phyloP scores from a whole-genome alignment of 1,140 invertebrate genomes.

The Rhagoletis zephyria region DNA sequence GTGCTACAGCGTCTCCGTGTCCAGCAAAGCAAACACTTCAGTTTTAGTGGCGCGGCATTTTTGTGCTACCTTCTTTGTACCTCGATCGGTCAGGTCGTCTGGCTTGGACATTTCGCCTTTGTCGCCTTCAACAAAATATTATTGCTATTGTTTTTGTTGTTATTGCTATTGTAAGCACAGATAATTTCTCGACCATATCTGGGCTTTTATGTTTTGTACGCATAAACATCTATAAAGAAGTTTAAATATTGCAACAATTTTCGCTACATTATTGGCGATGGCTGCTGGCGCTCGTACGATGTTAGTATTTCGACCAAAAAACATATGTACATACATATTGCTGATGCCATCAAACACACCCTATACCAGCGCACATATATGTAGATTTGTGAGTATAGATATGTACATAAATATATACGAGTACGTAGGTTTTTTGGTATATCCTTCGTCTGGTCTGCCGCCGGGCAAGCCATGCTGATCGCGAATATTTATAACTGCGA shows the following conservation, averaged over 20 bases:
- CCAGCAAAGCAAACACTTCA: background rate
- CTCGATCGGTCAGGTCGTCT: background rate
- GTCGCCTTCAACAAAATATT: slow-evolving; percentile 29
- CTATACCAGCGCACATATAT: background rate
- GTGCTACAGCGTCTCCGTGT: background rate
- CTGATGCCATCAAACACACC: slow-evolving; percentile 34
- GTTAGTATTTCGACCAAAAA: slow-evolving; percentile 2
- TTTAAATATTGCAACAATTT: slow-evolving; percentile 38
- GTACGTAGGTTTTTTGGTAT: background rate
- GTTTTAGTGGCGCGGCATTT: slow-evolving; percentile 8
- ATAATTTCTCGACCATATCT: background rate
- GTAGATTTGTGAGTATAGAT: background rate
- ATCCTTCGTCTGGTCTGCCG: background rate
- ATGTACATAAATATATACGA: background rate
- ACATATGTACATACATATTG: background rate
- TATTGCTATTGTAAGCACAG: background rate
- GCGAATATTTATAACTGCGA: slow-evolving; percentile 43
- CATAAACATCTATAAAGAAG: slow-evolving; percentile 12
- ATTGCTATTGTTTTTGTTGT: slow-evolving; percentile 1
- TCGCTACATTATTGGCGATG: slow-evolving; percentile 23
- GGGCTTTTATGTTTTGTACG: slow-evolving; percentile 27
- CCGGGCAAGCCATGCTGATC: slow-evolving; percentile 16
- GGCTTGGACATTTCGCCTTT: slow-evolving; percentile 24
- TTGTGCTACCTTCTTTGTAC: slow-evolving; percentile 8
- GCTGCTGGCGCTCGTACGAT: slow-evolving; percentile 33